phyloP scores from a whole-genome alignment of 1,140 invertebrate genomes.

The Heterodera schachtii region DNA sequence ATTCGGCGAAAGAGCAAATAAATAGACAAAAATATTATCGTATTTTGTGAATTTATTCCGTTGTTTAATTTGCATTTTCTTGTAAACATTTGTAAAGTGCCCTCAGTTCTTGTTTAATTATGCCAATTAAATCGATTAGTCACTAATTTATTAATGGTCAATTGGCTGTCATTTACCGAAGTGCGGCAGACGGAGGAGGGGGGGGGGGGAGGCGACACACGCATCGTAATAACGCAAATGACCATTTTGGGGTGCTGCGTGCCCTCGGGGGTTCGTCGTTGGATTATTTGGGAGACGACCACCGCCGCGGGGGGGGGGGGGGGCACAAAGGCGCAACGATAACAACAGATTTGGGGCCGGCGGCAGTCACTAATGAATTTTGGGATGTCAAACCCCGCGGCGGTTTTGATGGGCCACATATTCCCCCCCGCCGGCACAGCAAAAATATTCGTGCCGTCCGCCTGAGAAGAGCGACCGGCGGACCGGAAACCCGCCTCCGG shows the following conservation, averaged over 20 bases:
- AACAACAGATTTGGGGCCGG: background rate
- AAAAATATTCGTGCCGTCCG: background rate
- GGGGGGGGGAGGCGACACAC: too few relatives aligned
- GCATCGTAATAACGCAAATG: too few relatives aligned
- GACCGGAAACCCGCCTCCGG: slow-evolving; percentile 2
- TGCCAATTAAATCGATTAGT: background rate
- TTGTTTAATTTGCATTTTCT: background rate
- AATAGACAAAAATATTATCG: too few relatives aligned
- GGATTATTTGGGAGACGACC: too few relatives aligned
- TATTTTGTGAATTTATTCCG: too few relatives aligned
- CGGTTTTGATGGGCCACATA: background rate
- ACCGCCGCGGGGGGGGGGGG: too few relatives aligned
- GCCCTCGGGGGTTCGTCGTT: too few relatives aligned
- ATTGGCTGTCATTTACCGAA: background rate
- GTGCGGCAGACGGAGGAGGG: background rate
- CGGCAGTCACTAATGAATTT: slow-evolving; percentile 1
- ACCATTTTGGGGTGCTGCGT: too few relatives aligned
- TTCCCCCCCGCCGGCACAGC: background rate
- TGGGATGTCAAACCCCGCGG: background rate
- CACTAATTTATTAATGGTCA: background rate
- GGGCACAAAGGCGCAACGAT: background rate
- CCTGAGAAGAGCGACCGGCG: background rate
- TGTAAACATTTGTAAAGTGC: background rate
- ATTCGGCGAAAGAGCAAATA: background rate
- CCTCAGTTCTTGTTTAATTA: background rate